Base-by-base conservation (phyloP, 92 coral and sea anemone species). In the Palythoa grandiflora region DNA sequence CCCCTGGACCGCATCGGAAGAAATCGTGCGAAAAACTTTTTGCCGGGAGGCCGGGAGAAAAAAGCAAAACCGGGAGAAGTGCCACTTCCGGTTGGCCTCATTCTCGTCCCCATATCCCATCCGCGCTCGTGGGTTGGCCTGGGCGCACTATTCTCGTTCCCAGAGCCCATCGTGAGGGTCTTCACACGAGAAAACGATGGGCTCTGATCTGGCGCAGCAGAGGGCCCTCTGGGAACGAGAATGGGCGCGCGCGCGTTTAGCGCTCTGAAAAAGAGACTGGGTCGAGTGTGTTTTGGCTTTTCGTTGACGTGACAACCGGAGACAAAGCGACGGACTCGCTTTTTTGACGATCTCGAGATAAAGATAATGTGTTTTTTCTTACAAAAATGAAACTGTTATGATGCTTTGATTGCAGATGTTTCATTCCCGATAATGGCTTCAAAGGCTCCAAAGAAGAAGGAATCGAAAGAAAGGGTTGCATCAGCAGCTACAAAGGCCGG, bases 401-500 rank as follows among this genome's bases (percentile, higher is more conserved):
- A 81, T 83, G 51, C 48, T 48, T 38, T 78, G 60, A 15, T 28
- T 78, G 38, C 15, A 1, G 2, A 75, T 53, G 83, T 6, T 16
- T 15, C 36, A 35, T 39, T 44, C 35, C 37, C 61, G 87, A 92
- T 59, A 48, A 97, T 97, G 99, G 97, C 99, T 72, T 91, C 99
- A 59, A 97, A 97, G 87, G 94, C 97, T 7, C 98, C 98, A 63
- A 97, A 97, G 83, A 97, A 97, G 92, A 97, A 97, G 87, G 99
- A 97, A 88, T 97, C 99, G 5, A 97, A 93, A 60, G 99, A 97
- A 79, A 89, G 99, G 51, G 98, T 95, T 47, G 90, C 98, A 19
- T 97, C 99, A 9, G 96, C 98, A 21, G 99, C 86, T 13, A 88
- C 93, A 9, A 97, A 96, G 83, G 88, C 97, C 5, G 94, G 89